These are phyloP conservation scores for Microcaecilia unicolor DNA, from an alignment of 2,797 vertebrate genomes.

Conservation along the genomic window DNA sequence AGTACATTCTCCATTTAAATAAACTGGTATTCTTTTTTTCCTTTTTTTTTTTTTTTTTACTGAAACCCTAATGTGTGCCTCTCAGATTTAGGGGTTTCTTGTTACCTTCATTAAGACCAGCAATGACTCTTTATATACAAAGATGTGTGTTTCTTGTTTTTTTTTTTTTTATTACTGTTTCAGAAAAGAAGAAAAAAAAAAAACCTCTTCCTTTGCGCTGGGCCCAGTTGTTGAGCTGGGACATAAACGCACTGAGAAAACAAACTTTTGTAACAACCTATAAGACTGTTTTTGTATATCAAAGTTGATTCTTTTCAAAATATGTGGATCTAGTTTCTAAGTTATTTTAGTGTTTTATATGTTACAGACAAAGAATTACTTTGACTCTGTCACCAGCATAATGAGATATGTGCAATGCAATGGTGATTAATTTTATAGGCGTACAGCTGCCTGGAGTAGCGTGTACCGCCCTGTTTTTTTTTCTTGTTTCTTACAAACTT, in stretches of 20 bases:
- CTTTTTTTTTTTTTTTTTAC: constrained; percentile 66
- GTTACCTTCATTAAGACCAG: constrained; percentile 95
- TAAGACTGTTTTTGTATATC: constrained; percentile 97
- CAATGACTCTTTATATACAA: constrained; percentile 98
- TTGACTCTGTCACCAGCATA: constrained; percentile 78
- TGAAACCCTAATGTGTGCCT: constrained; percentile 94
- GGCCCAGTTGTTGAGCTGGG: constrained; percentile 96
- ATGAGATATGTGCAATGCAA: constrained; percentile 60
- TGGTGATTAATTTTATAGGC: constrained; percentile 57
- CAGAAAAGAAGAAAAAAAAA: constrained; percentile 54
- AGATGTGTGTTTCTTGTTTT: constrained; percentile 78
- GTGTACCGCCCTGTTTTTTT: constrained; percentile 49
- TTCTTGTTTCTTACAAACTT: constrained; percentile 73
- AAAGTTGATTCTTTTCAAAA: constrained; percentile 93
- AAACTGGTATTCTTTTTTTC: constrained; percentile 67
- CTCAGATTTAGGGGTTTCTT: constrained; percentile 98
- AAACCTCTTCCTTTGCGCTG: constrained; percentile 93
- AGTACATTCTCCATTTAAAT: constrained; percentile 51
- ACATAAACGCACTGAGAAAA: constrained; percentile 97
- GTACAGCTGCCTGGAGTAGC: constrained; percentile 87
- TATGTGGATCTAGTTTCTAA: constrained; percentile 98
- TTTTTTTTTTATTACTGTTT: constrained; percentile 83
- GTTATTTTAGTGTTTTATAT: constrained; percentile 99
- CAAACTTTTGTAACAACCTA: constrained; percentile 82
- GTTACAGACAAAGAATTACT: constrained; percentile 63